Base-by-base conservation (phyloP, 2,113 vertebrate species). In the Nesoenas mayeri region DNA sequence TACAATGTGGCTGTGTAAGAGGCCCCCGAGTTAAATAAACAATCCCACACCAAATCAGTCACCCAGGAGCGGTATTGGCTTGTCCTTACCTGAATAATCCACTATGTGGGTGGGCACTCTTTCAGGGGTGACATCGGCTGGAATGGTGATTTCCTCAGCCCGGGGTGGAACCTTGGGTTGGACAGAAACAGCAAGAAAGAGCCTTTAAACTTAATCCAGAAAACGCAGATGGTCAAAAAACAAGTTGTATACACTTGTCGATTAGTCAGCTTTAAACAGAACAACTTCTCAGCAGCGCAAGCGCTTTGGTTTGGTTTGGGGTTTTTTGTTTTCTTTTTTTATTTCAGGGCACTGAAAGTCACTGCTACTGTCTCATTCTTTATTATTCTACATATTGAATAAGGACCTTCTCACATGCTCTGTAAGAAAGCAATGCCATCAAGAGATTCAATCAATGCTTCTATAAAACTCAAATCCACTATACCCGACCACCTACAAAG, bases 51-150 rank as follows among this genome's bases (percentile, higher is more conserved):
- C 65, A 38, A 11, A 38, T 4, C 61, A 72, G 57, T 20, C 71
- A 48, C n/a, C 56, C n/a, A 57, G 21, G 34, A 75, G 22, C 1
- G 11, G 56, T 3, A 40, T 3, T 57, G 81, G 9, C 66, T 5
- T 74, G 62, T 5, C 19, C 73, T 94, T 97, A 99, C 99, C 99
- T 82, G 99, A 99, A 86, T 99, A 99, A 98, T 99, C 99, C 61
- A 99, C 99, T 34, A 99, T 99, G 95, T 99, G 99, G 53, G 99
- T 99, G 93, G 99, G 99, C 40, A 99, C 99, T 97, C 99, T 98
- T 94, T 99, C 99, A 84, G 99, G 99, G 21, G 99, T 99, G 91
- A 99, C 99, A 79, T 99, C 99, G 4, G 99, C 99, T 54, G 99
- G 99, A 96, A 99, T 99, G 72, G 99, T 99, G 96, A 99, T 99